Percentiles rank a stretch among this genome's conserved stretches.
Conservation (phyloP, 2,888 invertebrate species). For the Nemoura dubitans region DNA sequence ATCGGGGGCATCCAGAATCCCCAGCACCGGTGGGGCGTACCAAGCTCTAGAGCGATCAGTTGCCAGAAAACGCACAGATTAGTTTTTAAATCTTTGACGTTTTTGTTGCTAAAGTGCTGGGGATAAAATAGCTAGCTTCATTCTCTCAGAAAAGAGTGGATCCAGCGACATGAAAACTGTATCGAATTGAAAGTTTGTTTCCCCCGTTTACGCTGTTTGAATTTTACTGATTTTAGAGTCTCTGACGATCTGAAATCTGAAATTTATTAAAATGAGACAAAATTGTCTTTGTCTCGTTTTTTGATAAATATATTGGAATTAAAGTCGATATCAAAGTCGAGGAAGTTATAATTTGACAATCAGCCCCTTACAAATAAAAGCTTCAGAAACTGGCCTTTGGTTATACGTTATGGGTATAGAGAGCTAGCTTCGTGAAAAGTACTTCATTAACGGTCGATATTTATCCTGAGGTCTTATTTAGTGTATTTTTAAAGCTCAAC, state of each 20-base stretch:
- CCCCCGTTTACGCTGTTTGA: background rate
- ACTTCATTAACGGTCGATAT: background rate
- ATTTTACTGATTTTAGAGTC: background rate
- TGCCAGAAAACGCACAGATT: background rate
- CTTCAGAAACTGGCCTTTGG: too few species aligned
- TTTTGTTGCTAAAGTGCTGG: background rate
- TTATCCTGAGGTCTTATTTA: background rate
- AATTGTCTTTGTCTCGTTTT: too few species aligned
- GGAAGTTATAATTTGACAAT: too few species aligned
- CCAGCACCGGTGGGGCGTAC: too few species aligned
- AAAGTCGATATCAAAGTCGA: too few species aligned
- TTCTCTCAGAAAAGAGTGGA: background rate
- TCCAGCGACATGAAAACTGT: background rate
- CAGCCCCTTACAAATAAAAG: too few species aligned
- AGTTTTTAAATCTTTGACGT: conserved; percentile 12
- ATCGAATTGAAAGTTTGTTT: background rate
- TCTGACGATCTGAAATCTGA: background rate
- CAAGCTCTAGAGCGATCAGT: background rate
- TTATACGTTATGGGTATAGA: background rate
- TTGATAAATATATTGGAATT: too few species aligned
- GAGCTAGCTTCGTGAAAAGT: background rate
- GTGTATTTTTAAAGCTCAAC: background rate
- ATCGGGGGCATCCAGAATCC: too few species aligned
- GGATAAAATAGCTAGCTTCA: background rate
- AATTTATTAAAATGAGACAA: too few species aligned